Evolutionary conservation across 2,113 vertebrate species (phyloP).

Genomic region (Mellivora capensis): DNA sequence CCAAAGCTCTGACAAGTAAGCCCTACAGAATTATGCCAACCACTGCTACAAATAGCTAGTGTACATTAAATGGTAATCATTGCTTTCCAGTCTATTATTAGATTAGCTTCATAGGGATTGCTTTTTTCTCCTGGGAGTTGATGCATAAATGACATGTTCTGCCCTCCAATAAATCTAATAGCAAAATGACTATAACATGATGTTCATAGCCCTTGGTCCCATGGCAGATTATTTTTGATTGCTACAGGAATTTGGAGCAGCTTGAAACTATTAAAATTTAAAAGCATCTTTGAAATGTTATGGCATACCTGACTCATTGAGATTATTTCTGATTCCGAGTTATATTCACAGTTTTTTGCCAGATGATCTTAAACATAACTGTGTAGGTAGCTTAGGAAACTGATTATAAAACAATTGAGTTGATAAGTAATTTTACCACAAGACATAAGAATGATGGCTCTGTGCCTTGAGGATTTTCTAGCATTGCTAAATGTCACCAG

Average conservation of each 20-base stretch:
- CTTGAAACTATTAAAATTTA: conserved; percentile 82
- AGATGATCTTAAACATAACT: neutral
- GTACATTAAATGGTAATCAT: conserved; percentile 84
- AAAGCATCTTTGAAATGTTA: conserved; percentile 80
- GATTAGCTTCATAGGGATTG: conserved; percentile 85
- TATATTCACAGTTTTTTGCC: neutral
- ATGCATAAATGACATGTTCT: conserved; percentile 87
- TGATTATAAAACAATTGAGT: neutral
- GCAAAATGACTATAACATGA: conserved; percentile 82
- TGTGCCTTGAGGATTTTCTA: neutral
- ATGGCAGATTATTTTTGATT: conserved; percentile 85
- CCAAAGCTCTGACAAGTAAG: conserved; percentile 76
- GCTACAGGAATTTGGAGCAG: conserved; percentile 79
- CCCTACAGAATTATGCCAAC: conserved; percentile 82
- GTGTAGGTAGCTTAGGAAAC: neutral
- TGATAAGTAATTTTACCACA: conserved; percentile 13
- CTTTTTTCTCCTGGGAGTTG: conserved; percentile 84
- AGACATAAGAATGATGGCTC: neutral
- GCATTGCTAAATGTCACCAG: neutral
- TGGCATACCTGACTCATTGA: conserved; percentile 58
- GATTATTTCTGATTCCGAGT: conserved; percentile 41
- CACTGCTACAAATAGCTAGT: conserved; percentile 81
- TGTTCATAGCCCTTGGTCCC: conserved; percentile 80
- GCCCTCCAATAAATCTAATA: conserved; percentile 86
- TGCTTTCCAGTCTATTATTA: conserved; percentile 86